Evolutionary conservation across 92 coral and sea anemone genomes (phyloP).

Genomic region (Palythoa grandis): DNA sequence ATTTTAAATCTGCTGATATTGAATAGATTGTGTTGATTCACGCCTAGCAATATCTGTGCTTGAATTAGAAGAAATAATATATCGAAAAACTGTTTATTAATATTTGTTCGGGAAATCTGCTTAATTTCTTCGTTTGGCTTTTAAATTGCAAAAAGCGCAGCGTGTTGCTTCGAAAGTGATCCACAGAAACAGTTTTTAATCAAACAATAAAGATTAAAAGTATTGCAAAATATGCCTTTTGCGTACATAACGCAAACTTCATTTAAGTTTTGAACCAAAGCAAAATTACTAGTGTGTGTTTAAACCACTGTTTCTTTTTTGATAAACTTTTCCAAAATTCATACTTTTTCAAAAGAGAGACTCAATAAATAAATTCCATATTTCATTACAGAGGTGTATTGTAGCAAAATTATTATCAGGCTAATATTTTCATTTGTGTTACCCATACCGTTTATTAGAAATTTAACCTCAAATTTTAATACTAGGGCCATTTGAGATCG

Average conservation of each 20-base stretch:
- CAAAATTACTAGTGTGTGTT: neutral
- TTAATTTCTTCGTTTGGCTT: neutral
- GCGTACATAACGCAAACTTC: slow-evolving; percentile 4
- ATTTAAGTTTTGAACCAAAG: neutral
- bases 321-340: neutral
- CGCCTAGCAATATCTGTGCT: neutral
- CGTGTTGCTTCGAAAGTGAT: neutral
- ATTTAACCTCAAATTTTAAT: slow-evolving; percentile 6
- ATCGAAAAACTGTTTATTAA: neutral
- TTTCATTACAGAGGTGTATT: neutral
- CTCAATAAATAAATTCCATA: neutral
- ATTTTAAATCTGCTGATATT: neutral
- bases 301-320: neutral
- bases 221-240: neutral
- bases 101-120: slow-evolving; percentile 23
- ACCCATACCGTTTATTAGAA: neutral
- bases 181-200: neutral
- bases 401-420: neutral
- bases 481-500: neutral
- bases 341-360: neutral
- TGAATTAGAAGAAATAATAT: neutral
- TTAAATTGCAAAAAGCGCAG: neutral
- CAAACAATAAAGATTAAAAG: neutral
- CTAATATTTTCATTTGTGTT: neutral
- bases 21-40: neutral